A percentile compares a stretch with the other conserved stretches of the same genome.
Conservation (phyloP, 1,140 invertebrate species). For the Anoplophora glabripennis region DNA sequence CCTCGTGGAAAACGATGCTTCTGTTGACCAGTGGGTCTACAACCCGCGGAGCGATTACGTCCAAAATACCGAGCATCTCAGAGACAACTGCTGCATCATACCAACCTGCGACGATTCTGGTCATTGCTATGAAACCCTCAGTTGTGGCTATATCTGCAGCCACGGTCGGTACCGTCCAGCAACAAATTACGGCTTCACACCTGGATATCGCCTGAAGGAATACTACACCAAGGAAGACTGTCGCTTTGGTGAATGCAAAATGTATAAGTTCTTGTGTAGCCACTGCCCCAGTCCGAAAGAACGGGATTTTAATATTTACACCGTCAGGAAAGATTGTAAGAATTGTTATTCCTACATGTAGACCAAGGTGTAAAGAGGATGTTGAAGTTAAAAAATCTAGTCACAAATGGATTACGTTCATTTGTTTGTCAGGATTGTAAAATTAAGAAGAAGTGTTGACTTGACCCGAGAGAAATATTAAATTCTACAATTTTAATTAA, state of each 20-base stretch:
- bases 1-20: too few relatives aligned
- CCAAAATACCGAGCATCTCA: too few relatives aligned
- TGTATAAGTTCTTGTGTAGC: conserved; percentile 4
- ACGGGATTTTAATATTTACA: conserved; percentile 11
- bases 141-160: conserved; percentile 20
- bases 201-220: background rate
- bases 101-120: conserved; percentile 11
- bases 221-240: conserved; percentile 9
- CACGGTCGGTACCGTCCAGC: conserved; percentile 17
- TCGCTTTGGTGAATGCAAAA: conserved; percentile 13
- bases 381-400: too few relatives aligned
- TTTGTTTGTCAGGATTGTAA: too few relatives aligned
- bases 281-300: conserved; percentile 5
- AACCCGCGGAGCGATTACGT: too few relatives aligned
- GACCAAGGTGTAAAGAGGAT: too few relatives aligned
- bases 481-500: too few relatives aligned
- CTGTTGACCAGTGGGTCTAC: too few relatives aligned
- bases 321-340: conserved; percentile 9
- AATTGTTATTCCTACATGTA: conserved; percentile 6
- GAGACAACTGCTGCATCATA: conserved; percentile 18
- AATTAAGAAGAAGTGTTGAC: too few relatives aligned
- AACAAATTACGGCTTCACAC: conserved; percentile 1
- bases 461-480: too few relatives aligned
- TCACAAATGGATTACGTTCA: too few relatives aligned
- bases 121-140: conserved; percentile 11